phyloP scores from a whole-genome alignment of 64 coral and sea anemone species.

The Montipora sp. region DNA sequence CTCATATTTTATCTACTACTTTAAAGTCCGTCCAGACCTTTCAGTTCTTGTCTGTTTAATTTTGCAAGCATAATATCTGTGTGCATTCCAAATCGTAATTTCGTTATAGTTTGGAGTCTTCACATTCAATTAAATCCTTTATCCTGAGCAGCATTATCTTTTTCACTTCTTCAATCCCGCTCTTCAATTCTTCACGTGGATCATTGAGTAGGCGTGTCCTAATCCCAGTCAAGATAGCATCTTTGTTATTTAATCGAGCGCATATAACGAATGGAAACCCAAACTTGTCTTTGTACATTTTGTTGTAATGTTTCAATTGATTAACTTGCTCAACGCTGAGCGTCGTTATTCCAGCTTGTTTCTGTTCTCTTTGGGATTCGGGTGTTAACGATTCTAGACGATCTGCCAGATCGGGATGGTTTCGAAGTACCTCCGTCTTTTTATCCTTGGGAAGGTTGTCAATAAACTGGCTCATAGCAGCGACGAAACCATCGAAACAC shows the following conservation, averaged over 20 bases:
- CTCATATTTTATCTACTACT: too few species aligned
- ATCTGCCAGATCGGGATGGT: constrained; percentile 58
- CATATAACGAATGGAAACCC: constrained; percentile 86
- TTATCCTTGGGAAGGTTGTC: constrained; percentile 49
- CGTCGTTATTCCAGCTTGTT: constrained; percentile 61
- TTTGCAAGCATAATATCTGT: too few species aligned
- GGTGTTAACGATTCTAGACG: constrained; percentile 54
- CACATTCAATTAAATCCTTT: constrained; percentile 71
- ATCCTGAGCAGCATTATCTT: constrained; percentile 81
- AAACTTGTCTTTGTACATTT: constrained; percentile 64
- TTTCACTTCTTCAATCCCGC: constrained; percentile 80
- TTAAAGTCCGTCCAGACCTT: too few species aligned
- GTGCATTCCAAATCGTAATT: too few species aligned
- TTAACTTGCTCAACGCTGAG: constrained; percentile 35
- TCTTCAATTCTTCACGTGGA: constrained; percentile 42
- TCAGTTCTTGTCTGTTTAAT: too few species aligned
- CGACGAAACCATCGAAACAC: constrained; percentile 33
- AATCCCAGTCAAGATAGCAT: constrained; percentile 51
- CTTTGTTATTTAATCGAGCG: constrained; percentile 78
- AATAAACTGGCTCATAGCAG: constrained; percentile 49
- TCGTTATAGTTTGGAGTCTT: constrained; percentile 69
- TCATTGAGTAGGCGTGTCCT: constrained; percentile 58
- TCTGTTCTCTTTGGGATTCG: constrained; percentile 78
- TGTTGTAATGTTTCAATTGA: constrained; percentile 46
- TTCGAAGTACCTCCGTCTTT: constrained; percentile 49